phyloP scores from a whole-genome alignment of 2,113 vertebrate species.

The Gasterosteus aculeatus region DNA sequence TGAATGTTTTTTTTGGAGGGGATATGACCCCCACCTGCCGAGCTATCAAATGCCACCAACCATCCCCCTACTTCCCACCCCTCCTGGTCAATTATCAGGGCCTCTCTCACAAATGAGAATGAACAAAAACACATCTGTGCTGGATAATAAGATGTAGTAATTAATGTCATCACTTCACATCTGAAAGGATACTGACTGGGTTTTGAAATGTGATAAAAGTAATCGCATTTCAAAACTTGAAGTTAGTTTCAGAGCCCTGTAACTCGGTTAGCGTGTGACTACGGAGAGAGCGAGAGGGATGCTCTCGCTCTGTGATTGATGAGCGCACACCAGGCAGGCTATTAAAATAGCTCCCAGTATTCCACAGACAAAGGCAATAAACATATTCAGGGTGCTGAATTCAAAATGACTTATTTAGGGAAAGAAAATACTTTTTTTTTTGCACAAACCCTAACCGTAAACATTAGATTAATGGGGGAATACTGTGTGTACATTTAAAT shows the following conservation, averaged over 20 bases:
- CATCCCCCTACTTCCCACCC: conserved; percentile 25
- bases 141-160: conserved; percentile 94
- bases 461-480: conserved; percentile 71
- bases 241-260: conserved; percentile 90
- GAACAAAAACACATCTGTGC: conserved; percentile 87
- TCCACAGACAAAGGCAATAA: conserved; percentile 84
- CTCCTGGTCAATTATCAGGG: conserved; percentile 78
- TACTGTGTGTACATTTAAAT: conserved; percentile 60
- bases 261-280: conserved; percentile 91
- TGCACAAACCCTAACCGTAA: conserved; percentile 68
- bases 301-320: conserved; percentile 90
- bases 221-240: conserved; percentile 97
- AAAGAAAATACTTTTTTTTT: conserved; percentile 62
- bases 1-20: conserved; percentile 1
- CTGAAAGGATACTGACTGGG: conserved; percentile 90
- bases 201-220: conserved; percentile 91
- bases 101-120: conserved; percentile 92
- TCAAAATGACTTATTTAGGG: conserved; percentile 80
- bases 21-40: conserved; percentile 20
- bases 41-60: conserved; percentile 17
- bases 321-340: conserved; percentile 82
- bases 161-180: conserved; percentile 98
- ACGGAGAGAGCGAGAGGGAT: conserved; percentile 86
- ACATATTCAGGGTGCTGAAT: conserved; percentile 83
- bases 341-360: conserved; percentile 83